Base-by-base conservation (phyloP, 92 coral and sea anemone genomes). In the Parazoanthus swiftii region DNA sequence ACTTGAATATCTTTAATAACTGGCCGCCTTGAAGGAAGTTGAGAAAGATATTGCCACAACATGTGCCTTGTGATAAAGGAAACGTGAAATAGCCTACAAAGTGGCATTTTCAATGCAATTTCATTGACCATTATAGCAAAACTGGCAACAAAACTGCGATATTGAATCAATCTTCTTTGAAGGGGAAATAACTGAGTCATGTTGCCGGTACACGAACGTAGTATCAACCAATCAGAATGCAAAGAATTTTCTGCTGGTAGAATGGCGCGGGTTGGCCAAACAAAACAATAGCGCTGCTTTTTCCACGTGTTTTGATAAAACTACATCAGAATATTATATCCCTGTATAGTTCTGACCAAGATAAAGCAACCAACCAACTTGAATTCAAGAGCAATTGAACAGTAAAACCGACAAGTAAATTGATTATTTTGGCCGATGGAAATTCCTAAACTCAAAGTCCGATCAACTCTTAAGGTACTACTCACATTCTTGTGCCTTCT, bases 401-500 rank as follows among this genome's bases (percentile, higher is more conserved):
- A 74, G 78, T 29, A 74, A 37, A 74, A 74, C 3, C n/a, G 2
- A 56, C 26, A 36, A 56, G 33, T 16, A 16, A 80, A 80, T 2
- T 33, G 16, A 21, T 13, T 58, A 18, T 8, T 63, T 63, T 63
- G 4, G 26, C 70, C 21, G 36, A 44, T 84, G 79, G 74, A 66
- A 72, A 48, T 84, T 29, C 42, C 87, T 75, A 33, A 84, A 48
- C 21, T 91, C 51, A 80, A 65, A 33, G 79, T 13, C 73, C 43
- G 75, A 39, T 90, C 88, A 68, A 26, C 82, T 58, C 59, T 80
- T 0, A 79, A 66, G 36, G 81, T 89, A 11, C 84, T 86, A 68
- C 8, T 86, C 20, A 85, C 91, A 2, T 51, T 92, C 37, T 70
- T 92, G 50, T 46, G 90, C 56, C 71, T 92, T 21, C 77, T 94